These are phyloP conservation scores for Brotogeris chrysoptera DNA, from an alignment of 2,797 vertebrate species.

Conservation along the genomic window DNA sequence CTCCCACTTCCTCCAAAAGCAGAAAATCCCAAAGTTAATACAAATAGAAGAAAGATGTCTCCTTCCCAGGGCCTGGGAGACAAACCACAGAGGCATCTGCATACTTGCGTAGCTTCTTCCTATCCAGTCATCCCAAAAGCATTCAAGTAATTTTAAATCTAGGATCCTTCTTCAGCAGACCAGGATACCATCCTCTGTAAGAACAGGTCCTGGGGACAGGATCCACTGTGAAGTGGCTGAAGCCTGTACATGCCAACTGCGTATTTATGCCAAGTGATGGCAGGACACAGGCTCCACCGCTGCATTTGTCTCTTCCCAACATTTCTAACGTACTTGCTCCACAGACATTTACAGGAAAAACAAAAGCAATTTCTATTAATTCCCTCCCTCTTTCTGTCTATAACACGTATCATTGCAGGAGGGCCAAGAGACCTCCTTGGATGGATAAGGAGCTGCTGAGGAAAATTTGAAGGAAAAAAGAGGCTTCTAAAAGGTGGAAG, in stretches of 20 bases:
- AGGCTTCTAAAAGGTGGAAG: too few relatives aligned
- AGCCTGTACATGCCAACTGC: background rate
- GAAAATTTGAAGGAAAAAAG: too few relatives aligned
- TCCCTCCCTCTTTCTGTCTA: background rate
- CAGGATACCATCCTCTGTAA: background rate
- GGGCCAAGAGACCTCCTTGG: too few relatives aligned
- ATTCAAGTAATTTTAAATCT: constrained; percentile 25
- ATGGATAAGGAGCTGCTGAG: too few relatives aligned
- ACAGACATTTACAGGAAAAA: background rate
- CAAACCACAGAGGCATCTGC: constrained; percentile 40
- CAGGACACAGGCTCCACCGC: background rate
- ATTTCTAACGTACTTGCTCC: background rate
- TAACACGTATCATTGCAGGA: too few relatives aligned
- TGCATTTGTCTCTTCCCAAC: background rate
- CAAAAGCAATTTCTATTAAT: background rate
- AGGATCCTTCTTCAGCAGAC: background rate
- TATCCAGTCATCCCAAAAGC: constrained; percentile 26
- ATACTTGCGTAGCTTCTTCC: constrained; percentile 42
- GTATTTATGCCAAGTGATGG: background rate
- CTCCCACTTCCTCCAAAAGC: background rate
- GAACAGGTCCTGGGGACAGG: background rate
- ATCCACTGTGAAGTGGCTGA: background rate
- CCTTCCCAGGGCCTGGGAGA: constrained; percentile 30
- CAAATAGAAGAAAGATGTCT: constrained; percentile 4
- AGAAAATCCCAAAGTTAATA: background rate